Base-by-base conservation (phyloP, 2,113 vertebrate species). In the Nesogale talazaci region DNA sequence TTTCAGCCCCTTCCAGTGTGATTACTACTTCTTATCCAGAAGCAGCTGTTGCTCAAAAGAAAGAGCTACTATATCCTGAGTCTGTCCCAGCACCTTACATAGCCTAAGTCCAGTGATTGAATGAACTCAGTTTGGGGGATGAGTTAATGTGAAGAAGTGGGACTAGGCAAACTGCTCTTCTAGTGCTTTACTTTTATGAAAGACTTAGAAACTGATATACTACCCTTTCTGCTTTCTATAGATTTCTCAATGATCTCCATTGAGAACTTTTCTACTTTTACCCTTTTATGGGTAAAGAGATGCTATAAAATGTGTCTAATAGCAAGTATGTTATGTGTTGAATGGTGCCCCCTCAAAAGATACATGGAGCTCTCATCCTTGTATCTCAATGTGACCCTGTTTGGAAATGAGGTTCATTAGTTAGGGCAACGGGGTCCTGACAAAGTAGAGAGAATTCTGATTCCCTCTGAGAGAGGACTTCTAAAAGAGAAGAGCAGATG, bases 161-260 rank as follows among this genome's bases (percentile, higher is more conserved):
- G 20, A 72, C 16, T 72, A 46, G 12, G 27, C 46, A 52, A 52
- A 52, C 46, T n/a, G 40, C 23, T 79, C 83, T 83, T 42, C 31
- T 3, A 72, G 38, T 75, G 74, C 69, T 74, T 67, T 36, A 74
- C 67, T 69, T 80, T 76, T 83, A 0, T 63, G 42, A 78, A 88
- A 59, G 29, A 67, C 56, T 77, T 63, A 78, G 61, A 38, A 80
- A 4, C 42, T 63, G 36, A 34, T 22, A 25, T 1, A 27, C 12
- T 22, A 31, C 27, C 57, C 11, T 86, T 9, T 38, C 61, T 36
- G 12, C 3, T 95, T 2, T 76, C 86, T 42, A 69, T 52, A n/a
- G 42, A 76, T 77, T 90, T 93, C 89, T 79, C 79, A 75, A 80
- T 90, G 70, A 80, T 74, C 20, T 91, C 56, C 52, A 77, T 2